A percentile compares a stretch with the other conserved stretches of the same genome.
Conservation (phyloP, 1,140 invertebrate genomes). For the Cyphomyrmex costatus region DNA sequence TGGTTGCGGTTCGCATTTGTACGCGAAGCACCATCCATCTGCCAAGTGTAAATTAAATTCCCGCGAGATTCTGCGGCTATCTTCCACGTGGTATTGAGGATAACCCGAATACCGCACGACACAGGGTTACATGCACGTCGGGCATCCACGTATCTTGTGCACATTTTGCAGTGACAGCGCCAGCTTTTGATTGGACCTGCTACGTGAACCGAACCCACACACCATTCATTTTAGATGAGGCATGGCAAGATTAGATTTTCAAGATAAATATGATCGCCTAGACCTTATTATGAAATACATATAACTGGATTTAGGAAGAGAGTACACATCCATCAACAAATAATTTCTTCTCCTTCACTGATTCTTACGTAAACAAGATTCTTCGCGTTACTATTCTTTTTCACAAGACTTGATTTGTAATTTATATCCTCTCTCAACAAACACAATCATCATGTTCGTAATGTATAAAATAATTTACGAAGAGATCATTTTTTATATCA, state of each 20-base stretch:
- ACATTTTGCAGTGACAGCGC: conserved; percentile 44
- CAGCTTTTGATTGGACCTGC: conserved; percentile 38
- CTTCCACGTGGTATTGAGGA: conserved; percentile 39
- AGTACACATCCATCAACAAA: not conserved
- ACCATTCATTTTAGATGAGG: conserved; percentile 63
- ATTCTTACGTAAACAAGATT: not conserved
- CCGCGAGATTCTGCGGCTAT: conserved; percentile 64
- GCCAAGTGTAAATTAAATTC: conserved; percentile 59
- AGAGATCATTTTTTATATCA: not conserved
- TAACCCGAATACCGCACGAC: conserved; percentile 53
- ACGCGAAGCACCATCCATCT: conserved; percentile 33
- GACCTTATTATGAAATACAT: not conserved
- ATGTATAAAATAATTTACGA: not conserved
- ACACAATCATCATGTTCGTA: not conserved
- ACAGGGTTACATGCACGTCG: conserved; percentile 40
- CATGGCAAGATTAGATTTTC: conserved; percentile 49
- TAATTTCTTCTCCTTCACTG: not conserved
- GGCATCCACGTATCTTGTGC: conserved; percentile 58
- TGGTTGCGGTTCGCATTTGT: conserved; percentile 23
- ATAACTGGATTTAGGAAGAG: not conserved
- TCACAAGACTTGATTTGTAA: not conserved
- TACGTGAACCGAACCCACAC: conserved; percentile 51
- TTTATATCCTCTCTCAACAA: not conserved
- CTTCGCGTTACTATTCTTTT: not conserved
- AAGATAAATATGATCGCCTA: not conserved